Base-by-base conservation (phyloP, 1,140 invertebrate genomes). In the Habropoda laboriosa region DNA sequence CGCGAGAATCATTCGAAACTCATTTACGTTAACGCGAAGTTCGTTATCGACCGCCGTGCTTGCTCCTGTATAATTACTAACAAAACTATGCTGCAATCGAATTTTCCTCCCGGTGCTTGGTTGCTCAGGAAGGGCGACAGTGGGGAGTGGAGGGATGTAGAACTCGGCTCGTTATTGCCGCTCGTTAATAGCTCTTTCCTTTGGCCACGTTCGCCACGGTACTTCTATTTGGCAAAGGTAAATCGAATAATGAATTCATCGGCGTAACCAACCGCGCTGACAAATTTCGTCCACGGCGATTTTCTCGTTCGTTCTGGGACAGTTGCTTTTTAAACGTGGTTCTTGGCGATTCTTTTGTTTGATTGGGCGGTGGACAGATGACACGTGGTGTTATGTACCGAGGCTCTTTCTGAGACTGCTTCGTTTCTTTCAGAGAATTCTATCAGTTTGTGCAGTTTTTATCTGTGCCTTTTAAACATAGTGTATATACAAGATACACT, bases 81-180 rank as follows among this genome's bases (percentile, higher is more conserved):
- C 72, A 53, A 75, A 75, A 75, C 72, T 66, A 51, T 51, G 38
- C 18, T 27, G 16, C 60, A 42, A 64, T 66, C 47, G 60, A 66
- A 53, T 75, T 66, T 75, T 53, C 60, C n/a, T 10, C 30, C 18
- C 13, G 60, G 3, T 5, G 24, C n/a, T n/a, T n/a, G n/a, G n/a
- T n/a, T n/a, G n/a, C n/a, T n/a, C n/a, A n/a, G n/a, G n/a, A n/a
- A n/a, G n/a, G n/a, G n/a, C 5, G 35, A 60, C 21, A 38, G 38
- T 13, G 47, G n/a, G 5, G 24, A 3, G 12, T 13, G 42, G 30
- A 0, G 27, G 63, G 42, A 0, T 24, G 18, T 16, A 18, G 18
- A 24, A 53, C 16, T 53, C 35, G 58, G 24, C 57, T 64, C 47
- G 72, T 75, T 75, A 75, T 64, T 42, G 24, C 35, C 47, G 38